phyloP scores from a whole-genome alignment of 2,888 invertebrate genomes.

The Hylaea fasciaria region DNA sequence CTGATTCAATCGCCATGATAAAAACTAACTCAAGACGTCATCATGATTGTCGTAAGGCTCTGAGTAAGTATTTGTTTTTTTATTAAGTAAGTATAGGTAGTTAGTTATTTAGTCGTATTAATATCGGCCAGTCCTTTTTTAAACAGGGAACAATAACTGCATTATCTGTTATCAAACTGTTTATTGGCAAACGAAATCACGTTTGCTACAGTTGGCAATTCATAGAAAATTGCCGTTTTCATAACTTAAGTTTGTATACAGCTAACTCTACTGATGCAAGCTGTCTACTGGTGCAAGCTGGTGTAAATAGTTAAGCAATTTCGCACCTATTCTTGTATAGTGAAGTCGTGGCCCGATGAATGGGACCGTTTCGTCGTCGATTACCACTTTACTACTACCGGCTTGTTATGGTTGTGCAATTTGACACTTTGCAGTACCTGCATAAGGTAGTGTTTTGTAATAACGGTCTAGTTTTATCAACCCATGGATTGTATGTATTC shows the following conservation, averaged over 20 bases:
- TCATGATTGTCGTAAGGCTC: too few species aligned
- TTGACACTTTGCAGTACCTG: conserved; percentile 4
- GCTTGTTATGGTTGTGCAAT: not conserved
- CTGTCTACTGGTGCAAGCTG: conserved; percentile 5
- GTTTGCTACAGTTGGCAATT: conserved; percentile 4
- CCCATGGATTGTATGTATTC: not conserved
- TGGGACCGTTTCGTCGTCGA: conserved; percentile 2
- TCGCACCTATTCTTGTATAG: conserved; percentile 10
- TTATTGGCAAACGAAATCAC: conserved; percentile 9
- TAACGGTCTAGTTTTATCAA: not conserved
- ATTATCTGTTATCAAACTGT: conserved; percentile 4
- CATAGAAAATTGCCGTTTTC: conserved; percentile 6
- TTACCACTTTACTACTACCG: not conserved
- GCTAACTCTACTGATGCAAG: conserved; percentile 12
- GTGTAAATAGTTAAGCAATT: conserved; percentile 4
- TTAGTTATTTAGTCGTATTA: too few species aligned
- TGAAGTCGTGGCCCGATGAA: conserved; percentile 8
- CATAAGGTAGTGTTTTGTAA: too few species aligned
- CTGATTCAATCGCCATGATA: too few species aligned
- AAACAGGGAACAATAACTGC: conserved; percentile 1
- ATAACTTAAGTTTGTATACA: not conserved
- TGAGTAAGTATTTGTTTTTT: too few species aligned
- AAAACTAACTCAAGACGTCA: too few species aligned
- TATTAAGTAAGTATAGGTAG: too few species aligned
- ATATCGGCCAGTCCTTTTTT: too few species aligned